Evolutionary conservation across 1,140 invertebrate genomes (phyloP).

Genomic region (Lamellibrachia luymesi): DNA sequence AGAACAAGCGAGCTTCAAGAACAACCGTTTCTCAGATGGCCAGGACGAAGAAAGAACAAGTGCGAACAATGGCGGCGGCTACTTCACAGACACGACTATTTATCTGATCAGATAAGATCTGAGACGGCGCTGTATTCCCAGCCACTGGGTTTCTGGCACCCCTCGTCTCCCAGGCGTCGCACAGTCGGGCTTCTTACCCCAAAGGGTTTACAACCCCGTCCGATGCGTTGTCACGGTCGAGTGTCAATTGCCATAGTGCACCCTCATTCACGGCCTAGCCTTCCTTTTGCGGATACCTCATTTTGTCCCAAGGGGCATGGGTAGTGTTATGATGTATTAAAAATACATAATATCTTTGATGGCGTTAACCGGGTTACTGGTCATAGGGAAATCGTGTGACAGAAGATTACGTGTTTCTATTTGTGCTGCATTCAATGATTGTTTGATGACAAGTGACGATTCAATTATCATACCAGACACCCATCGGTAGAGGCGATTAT

Average conservation of each 20-base stretch:
- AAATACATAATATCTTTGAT: neutral
- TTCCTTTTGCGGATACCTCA: neutral
- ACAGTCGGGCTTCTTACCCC: neutral
- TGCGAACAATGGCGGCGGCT: neutral
- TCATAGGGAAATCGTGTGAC: neutral
- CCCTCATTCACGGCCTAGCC: neutral
- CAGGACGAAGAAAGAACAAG: neutral
- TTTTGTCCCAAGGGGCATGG: neutral
- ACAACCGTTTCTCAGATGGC: neutral
- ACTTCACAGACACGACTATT: neutral
- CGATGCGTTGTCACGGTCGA: neutral
- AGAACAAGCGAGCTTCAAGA: neutral
- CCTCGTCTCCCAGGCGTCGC: neutral
- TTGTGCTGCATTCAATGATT: neutral
- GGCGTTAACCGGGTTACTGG: neutral
- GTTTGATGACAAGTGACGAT: neutral
- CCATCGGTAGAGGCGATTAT: neutral
- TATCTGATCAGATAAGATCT: constrained; percentile 1
- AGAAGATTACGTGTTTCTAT: neutral
- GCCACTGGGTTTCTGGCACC: neutral
- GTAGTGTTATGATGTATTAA: neutral
- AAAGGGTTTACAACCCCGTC: neutral
- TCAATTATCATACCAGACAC: neutral
- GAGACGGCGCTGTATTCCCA: neutral
- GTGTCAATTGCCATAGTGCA: neutral